Percentiles rank a stretch among this genome's conserved stretches.
These are phyloP conservation scores for Bufo bufo DNA, from an alignment of 2,113 vertebrate species.

Conservation along the genomic window DNA sequence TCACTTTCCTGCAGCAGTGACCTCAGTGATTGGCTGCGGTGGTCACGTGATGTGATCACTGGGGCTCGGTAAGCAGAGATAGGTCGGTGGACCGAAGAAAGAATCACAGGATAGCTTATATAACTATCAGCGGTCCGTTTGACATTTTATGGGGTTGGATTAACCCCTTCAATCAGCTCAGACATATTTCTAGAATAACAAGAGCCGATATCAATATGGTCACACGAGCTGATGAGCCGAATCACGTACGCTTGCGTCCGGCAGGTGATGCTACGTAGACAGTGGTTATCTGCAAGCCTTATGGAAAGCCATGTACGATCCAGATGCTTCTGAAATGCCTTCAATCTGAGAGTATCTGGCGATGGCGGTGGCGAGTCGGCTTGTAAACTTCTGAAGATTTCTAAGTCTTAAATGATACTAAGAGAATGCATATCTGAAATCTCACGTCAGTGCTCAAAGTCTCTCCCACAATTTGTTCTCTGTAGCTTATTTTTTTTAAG, in stretches of 20 bases:
- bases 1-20: too few species aligned
- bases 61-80: too few species aligned
- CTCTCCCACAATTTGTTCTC: slow-evolving; percentile 23
- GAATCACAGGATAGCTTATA: too few species aligned
- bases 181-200: background rate
- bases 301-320: background rate
- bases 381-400: background rate
- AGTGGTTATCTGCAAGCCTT: background rate
- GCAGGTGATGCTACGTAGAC: background rate
- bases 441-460: background rate
- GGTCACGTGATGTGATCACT: too few species aligned
- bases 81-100: too few species aligned
- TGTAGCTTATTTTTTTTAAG: background rate
- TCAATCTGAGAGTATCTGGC: background rate
- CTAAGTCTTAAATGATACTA: background rate
- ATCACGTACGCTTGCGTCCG: background rate
- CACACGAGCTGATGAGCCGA: background rate
- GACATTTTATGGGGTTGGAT: too few species aligned
- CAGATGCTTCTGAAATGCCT: background rate
- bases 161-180: too few species aligned
- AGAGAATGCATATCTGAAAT: background rate
- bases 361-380: background rate
- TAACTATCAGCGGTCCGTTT: too few species aligned
- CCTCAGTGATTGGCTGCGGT: too few species aligned
- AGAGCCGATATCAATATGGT: background rate